Evolutionary conservation across 2,888 invertebrate species (phyloP), one percentile per base, ranked within the genome.

Genomic region (Macrostomum cliftonense): DNA sequence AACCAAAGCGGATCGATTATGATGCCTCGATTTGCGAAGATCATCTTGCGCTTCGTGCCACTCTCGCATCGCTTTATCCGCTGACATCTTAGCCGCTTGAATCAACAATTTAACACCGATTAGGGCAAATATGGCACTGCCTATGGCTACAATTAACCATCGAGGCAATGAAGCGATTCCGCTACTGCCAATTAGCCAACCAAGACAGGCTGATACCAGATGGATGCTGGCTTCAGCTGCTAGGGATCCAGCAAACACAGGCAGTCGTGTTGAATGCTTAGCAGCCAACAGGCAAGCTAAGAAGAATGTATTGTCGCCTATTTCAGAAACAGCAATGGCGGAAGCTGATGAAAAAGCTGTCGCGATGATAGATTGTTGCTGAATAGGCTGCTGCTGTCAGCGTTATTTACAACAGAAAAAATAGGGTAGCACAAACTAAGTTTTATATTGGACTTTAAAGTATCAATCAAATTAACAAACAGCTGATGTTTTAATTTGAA

Each of bases 241-340:
- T 62, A 95, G 87, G 2, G 95, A 93, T 45, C 93, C 95, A 43
- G 78, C 72, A 71, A 95, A 91, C 20, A 97, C 89, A 45, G 85
- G 81, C 17, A 86, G 64, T 58, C 93, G 75, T 16, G 95, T n/a
- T n/a, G n/a, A 82, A 73, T 97, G 89, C 63, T 87, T 79, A 93
- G 97, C 95, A 1, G 97, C 91, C 93, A 97, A 89, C 55, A 97
- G 93, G 58, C 93, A 93, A 36, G 95, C 93, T 61, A 97, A 95
- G 74, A 97, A 97, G 75, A 97, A 97, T 12, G 95, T 97, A 74
- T 95, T 97, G 73, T 97, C 95, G 13, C 93, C 95, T 51, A 97
- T 74, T 73, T 97, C 97, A 0, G 93, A 93, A 44, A 97, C 89
- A 52, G 97, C 76, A 60, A 97, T 95, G 57, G 97, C 88, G 44